These are phyloP conservation scores for Gymnoscelis rufifasciata DNA, from an alignment of 2,888 invertebrate genomes.

Conservation along the genomic window DNA sequence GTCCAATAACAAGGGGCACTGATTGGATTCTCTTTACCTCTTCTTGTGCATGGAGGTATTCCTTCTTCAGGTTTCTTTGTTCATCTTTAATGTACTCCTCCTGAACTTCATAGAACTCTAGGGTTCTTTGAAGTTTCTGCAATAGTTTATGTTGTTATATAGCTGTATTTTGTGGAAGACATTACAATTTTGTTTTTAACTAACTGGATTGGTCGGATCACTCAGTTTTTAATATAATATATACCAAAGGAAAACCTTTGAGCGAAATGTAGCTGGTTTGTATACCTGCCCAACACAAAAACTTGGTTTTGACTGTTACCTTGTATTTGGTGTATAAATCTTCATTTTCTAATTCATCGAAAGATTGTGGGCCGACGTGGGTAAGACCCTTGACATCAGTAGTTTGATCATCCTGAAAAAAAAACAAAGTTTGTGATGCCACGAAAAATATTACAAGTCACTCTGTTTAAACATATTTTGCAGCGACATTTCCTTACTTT, in stretches of 20 bases:
- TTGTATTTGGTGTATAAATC: constrained; percentile 98
- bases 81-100: constrained; percentile 99
- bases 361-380: constrained; percentile 83
- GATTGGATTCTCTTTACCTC: constrained; percentile 99
- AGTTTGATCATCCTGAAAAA: constrained; percentile 80
- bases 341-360: constrained; percentile 92
- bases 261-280: no score
- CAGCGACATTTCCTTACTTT: constrained; percentile 79
- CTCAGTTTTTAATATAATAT: no score
- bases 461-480: neutral
- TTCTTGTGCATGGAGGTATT: constrained; percentile 98
- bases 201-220: no score
- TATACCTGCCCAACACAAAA: no score
- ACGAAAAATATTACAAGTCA: constrained; percentile 4
- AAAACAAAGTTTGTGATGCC: constrained; percentile 11
- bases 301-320: constrained; percentile 62
- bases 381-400: constrained; percentile 82
- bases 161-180: no score
- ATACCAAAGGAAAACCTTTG: no score
- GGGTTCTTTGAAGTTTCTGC: constrained; percentile 95
- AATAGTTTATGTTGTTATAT: constrained; percentile 1
- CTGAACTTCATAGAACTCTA: constrained; percentile 98
- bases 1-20: constrained; percentile 98
- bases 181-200: no score
- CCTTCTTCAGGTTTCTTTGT: constrained; percentile 98